Evolutionary conservation across 2,888 invertebrate species (phyloP).

Genomic region (Ashinkailepas kermadecensis): DNA sequence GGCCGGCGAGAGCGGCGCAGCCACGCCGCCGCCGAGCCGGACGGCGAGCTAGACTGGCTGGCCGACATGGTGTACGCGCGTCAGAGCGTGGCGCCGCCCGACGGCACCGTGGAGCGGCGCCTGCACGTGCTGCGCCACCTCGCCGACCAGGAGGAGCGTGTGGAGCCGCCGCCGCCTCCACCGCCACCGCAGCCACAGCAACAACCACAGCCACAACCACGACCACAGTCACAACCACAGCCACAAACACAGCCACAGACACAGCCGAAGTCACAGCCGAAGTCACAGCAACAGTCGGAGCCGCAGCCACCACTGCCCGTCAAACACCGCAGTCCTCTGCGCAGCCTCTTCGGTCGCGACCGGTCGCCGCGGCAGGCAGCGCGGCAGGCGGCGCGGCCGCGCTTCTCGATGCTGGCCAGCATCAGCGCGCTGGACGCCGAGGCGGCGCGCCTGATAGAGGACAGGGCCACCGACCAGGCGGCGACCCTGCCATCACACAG

Average conservation of each 20-base stretch:
- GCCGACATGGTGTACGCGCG: constrained; percentile 18
- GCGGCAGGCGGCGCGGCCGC: not conserved
- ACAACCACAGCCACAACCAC: not conserved
- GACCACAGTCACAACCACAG: not conserved
- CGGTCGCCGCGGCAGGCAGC: not conserved
- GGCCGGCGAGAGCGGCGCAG: not conserved
- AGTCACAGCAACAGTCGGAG: not conserved
- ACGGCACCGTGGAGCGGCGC: constrained; percentile 4
- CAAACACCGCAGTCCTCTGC: constrained; percentile 3
- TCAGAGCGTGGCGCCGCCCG: not conserved
- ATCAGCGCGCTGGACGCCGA: constrained; percentile 11
- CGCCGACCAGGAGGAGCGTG: not conserved
- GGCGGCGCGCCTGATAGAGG: not conserved
- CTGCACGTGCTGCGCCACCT: constrained; percentile 10
- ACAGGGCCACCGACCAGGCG: not conserved
- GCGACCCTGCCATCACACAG: not conserved
- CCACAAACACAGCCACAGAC: not conserved
- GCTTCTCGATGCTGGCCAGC: not conserved
- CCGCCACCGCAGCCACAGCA: not conserved
- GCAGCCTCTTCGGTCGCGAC: not conserved
- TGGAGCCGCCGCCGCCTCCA: not conserved
- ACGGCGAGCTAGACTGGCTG: constrained; percentile 17
- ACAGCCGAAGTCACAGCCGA: too few species aligned
- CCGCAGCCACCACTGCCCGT: constrained; percentile 4
- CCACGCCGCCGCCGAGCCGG: not conserved